phyloP scores from a whole-genome alignment of 2,888 invertebrate genomes.

The Copidosoma aretas region DNA sequence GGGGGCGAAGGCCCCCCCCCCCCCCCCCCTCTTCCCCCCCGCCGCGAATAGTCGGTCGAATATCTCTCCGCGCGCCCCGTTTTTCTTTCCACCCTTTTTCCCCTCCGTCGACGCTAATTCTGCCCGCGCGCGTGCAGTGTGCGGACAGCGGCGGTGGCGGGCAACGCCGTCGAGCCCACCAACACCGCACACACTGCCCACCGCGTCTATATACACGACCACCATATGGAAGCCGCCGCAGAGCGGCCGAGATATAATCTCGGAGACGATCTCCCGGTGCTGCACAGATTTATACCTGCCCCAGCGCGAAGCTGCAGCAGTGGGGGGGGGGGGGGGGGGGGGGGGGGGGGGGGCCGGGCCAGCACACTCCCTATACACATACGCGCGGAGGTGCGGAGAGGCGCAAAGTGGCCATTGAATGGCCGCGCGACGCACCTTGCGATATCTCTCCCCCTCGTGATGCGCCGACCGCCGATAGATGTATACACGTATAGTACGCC shows the following conservation, averaged over 20 bases:
- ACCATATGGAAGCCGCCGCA: not conserved
- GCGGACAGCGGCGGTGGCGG: no score
- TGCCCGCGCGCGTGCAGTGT: not conserved
- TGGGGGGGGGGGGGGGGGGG: not conserved
- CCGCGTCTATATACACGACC: not conserved
- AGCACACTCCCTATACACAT: not conserved
- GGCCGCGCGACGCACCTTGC: constrained; percentile 27
- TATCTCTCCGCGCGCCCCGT: not conserved
- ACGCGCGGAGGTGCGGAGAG: constrained; percentile 6
- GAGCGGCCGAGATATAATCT: constrained; percentile 40
- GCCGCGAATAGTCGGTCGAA: not conserved
- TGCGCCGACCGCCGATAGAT: not conserved
- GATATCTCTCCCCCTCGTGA: not conserved
- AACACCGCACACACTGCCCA: no score
- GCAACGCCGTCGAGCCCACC: no score
- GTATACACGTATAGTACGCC: no score
- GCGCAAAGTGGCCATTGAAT: constrained; percentile 34
- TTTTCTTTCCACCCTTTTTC: not conserved
- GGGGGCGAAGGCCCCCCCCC: no score
- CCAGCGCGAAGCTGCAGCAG: not conserved
- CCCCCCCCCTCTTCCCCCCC: no score
- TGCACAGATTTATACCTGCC: constrained; percentile 43
- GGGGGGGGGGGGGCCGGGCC: no score
- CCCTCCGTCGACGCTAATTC: not conserved
- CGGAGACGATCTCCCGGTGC: constrained; percentile 43